A percentile compares a stretch with the other conserved stretches of the same genome.
phyloP scores from a whole-genome alignment of 2,113 vertebrate genomes.

The Typhlomys cinereus region DNA sequence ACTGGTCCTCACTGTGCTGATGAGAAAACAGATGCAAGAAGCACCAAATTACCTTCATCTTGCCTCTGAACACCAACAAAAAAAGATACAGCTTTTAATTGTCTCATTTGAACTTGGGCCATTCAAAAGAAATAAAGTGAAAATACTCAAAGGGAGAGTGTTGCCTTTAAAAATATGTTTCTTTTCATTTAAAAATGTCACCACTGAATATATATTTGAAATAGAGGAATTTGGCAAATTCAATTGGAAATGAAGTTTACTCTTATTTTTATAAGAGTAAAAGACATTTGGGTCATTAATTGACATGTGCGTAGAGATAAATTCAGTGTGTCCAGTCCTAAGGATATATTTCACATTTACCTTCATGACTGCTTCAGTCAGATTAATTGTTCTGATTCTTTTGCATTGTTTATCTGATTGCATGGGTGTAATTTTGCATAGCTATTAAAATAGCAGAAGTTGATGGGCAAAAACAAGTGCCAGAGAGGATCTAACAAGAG shows the following conservation, averaged over 20 bases:
- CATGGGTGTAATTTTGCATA: slow-evolving; percentile 41
- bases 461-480: neutral
- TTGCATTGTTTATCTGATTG: slow-evolving; percentile 60
- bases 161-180: slow-evolving; percentile 67
- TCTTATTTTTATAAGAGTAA: slow-evolving; percentile 35
- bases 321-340: slow-evolving; percentile 63
- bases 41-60: slow-evolving; percentile 89
- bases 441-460: slow-evolving; percentile 13
- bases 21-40: slow-evolving; percentile 89
- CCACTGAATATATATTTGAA: slow-evolving; percentile 12
- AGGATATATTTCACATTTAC: slow-evolving; percentile 22
- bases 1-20: slow-evolving; percentile 87
- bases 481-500: neutral
- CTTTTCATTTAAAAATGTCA: slow-evolving; percentile 67
- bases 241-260: slow-evolving; percentile 47
- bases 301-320: slow-evolving; percentile 61
- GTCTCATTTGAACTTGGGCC: slow-evolving; percentile 87
- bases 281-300: slow-evolving; percentile 64
- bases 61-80: slow-evolving; percentile 78
- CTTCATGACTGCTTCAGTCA: slow-evolving; percentile 57
- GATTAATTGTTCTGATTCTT: slow-evolving; percentile 54
- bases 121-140: slow-evolving; percentile 85
- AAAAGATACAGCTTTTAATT: slow-evolving; percentile 86
- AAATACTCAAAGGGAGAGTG: slow-evolving; percentile 83
- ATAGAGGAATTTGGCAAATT: slow-evolving; percentile 56